phyloP scores from a whole-genome alignment of 2,888 invertebrate species.

The Polyommatus iphigenia region DNA sequence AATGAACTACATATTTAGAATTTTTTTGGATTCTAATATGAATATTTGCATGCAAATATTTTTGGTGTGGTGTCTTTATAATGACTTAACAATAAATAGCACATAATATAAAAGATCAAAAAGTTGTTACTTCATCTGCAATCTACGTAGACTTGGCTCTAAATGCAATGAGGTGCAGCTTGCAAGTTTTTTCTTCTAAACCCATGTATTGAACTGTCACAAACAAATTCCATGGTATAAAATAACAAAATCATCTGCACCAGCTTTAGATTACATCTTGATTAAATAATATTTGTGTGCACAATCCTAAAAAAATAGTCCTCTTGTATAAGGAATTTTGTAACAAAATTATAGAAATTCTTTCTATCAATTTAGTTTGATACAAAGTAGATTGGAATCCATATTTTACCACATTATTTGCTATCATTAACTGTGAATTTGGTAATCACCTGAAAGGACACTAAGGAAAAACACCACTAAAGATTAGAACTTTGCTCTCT shows the following conservation, averaged over 20 bases:
- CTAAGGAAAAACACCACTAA: conserved; percentile 78
- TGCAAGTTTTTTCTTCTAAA: neutral
- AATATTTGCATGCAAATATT: conserved; percentile 21
- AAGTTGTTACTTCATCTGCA: neutral
- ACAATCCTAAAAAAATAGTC: conserved; percentile 7
- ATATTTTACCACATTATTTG: neutral
- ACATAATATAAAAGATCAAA: conserved; percentile 3
- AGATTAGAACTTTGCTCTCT: conserved; percentile 70
- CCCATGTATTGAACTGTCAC: conserved; percentile 17
- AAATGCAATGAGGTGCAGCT: neutral
- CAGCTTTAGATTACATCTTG: conserved; percentile 23
- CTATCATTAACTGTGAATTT: conserved; percentile 2
- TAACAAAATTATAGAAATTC: conserved; percentile 16
- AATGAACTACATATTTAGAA: conserved; percentile 11
- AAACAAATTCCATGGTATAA: conserved; percentile 11
- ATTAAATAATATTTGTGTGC: neutral
- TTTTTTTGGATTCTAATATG: conserved; percentile 17
- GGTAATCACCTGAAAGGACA: conserved; percentile 64
- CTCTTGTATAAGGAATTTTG: conserved; percentile 11
- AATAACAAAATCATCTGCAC: conserved; percentile 4
- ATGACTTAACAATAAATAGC: conserved; percentile 18
- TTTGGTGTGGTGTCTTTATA: conserved; percentile 9
- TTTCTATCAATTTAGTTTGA: conserved; percentile 10
- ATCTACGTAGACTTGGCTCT: neutral
- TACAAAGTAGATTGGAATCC: neutral